Base-by-base conservation (phyloP, 2,113 vertebrate genomes). In the Rhea pennata region DNA sequence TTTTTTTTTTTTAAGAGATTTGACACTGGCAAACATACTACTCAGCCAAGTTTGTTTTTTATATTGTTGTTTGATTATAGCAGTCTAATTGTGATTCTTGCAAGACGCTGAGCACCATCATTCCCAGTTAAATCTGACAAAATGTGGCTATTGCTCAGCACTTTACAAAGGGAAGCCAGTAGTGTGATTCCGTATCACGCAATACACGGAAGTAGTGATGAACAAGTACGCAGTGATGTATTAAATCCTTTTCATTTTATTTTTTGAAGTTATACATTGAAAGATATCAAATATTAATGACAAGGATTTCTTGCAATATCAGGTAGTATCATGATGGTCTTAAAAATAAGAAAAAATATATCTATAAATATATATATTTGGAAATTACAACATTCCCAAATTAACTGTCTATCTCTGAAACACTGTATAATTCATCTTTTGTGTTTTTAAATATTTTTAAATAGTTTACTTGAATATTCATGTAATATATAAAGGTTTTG, bases 401-500 rank as follows among this genome's bases (percentile, higher is more conserved):
- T 95, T 88, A 96, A 88, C 69, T 54, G 65, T 90, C 48, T 92
- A 36, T 36, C 70, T 93, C 39, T 87, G 88, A 96, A 95, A 97
- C 97, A 97, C 96, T 97, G 96, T 97, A 97, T 93, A 80, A 96
- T 93, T 95, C 93, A 89, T 10, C 83, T 96, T 93, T 97, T 96
- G 66, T 70, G 40, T 79, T 95, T 94, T 94, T 9, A 92, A 97
- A 91, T 95, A 64, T 93, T 96, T 93, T 96, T 86, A 89, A 97
- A 95, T 97, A 94, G 95, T 94, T 97, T 97, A 98, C 95, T 98
- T 98, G 96, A 98, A 97, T 97, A 96, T 97, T 96, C 95, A 94
- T 97, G 96, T 98, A 97, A 97, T 96, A 96, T 97, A 97, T 96
- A 97, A 95, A 84, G 61, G 75, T 94, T 97, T 96, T 97, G 92